Evolutionary conservation across 1,140 invertebrate species (phyloP).

Genomic region (Bombus picipes): DNA sequence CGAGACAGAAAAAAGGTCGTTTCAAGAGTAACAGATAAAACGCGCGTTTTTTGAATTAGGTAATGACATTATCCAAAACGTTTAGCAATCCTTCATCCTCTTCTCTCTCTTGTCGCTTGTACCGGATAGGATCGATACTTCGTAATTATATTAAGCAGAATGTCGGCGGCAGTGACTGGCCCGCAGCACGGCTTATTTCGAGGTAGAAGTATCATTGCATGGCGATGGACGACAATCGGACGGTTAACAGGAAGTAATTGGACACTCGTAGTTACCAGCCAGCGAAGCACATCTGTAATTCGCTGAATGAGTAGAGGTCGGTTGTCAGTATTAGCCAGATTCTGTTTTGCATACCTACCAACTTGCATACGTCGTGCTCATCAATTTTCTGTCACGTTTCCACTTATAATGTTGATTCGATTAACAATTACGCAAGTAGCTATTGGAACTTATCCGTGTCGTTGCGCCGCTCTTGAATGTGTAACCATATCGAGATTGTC

Average conservation of each 20-base stretch:
- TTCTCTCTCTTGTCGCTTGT: slow-evolving; percentile 24
- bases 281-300: slow-evolving; percentile 63
- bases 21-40: background rate
- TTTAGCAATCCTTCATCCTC: slow-evolving; percentile 45
- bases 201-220: slow-evolving; percentile 65
- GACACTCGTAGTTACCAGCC: slow-evolving; percentile 65
- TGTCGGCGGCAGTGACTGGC: slow-evolving; percentile 57
- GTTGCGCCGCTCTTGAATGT: slow-evolving; percentile 10
- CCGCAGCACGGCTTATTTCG: slow-evolving; percentile 60
- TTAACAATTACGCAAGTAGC: slow-evolving; percentile 61
- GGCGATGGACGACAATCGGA: slow-evolving; percentile 66
- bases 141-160: slow-evolving; percentile 72
- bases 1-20: no score
- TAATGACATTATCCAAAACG: slow-evolving; percentile 59
- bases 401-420: slow-evolving; percentile 57
- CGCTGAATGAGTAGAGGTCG: slow-evolving; percentile 56
- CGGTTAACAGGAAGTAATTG: slow-evolving; percentile 70
- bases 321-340: slow-evolving; percentile 61
- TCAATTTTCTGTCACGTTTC: slow-evolving; percentile 65
- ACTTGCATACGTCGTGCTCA: slow-evolving; percentile 44
- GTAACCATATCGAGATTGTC: background rate
- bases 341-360: slow-evolving; percentile 60
- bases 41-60: slow-evolving; percentile 20
- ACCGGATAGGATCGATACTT: slow-evolving; percentile 64
- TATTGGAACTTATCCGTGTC: slow-evolving; percentile 45